These are phyloP conservation scores for Enteromius unitaeniatus DNA, from an alignment of 2,797 vertebrate species.

Conservation along the genomic window DNA sequence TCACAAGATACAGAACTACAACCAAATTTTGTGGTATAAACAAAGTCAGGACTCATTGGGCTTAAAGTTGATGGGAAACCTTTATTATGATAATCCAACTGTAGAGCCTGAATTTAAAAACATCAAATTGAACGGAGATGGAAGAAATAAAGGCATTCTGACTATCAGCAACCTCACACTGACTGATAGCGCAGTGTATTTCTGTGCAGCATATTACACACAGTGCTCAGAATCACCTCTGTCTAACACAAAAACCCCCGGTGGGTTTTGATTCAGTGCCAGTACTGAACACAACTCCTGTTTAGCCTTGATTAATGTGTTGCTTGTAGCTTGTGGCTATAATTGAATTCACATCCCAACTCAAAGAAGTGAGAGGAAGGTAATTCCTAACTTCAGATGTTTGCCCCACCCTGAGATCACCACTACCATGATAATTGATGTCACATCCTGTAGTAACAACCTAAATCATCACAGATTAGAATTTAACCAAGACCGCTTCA, in stretches of 20 bases:
- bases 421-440: background rate
- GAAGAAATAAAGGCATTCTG: background rate
- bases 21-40: conserved; percentile 42
- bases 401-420: background rate
- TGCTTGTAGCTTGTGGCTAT: background rate
- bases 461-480: background rate
- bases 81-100: fast-evolving
- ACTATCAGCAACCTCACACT: background rate
- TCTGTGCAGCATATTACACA: conserved; percentile 41
- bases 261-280: background rate
- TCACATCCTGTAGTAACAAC: conserved; percentile 2
- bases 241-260: conserved; percentile 11
- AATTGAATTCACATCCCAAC: background rate
- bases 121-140: conserved; percentile 32
- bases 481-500: background rate
- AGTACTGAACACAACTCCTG: background rate
- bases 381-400: background rate
- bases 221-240: background rate
- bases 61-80: conserved; percentile 39
- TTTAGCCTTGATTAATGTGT: too few relatives aligned
- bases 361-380: background rate
- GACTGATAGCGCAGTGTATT: conserved; percentile 52
- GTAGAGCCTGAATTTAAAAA: conserved; percentile 27
- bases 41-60: background rate
- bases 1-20: background rate